Conservation (phyloP, 2,113 vertebrate species). For the Capreolus pygargus region DNA sequence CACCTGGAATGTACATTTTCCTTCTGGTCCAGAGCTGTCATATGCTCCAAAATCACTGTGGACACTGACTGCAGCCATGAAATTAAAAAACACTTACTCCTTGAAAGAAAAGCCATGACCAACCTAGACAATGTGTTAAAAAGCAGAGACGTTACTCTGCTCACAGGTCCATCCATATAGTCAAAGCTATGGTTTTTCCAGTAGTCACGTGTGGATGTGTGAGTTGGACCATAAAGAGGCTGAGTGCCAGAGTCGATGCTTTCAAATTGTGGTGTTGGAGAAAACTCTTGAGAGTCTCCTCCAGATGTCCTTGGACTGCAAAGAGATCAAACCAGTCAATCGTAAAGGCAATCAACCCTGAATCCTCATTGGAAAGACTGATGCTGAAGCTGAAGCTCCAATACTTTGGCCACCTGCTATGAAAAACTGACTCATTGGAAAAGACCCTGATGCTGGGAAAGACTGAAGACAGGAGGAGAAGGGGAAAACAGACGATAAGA, state of each 20-base stretch:
- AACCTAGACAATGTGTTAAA: not conserved
- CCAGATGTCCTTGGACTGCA: not conserved
- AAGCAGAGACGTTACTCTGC: not conserved
- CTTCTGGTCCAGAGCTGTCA: not conserved
- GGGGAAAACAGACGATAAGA: not conserved
- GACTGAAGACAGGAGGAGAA: not conserved
- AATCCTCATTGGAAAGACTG: not conserved
- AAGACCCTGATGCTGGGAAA: not conserved
- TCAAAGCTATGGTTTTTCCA: not conserved
- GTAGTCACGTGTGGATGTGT: not conserved
- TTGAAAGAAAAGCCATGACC: not conserved
- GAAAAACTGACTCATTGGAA: not conserved
- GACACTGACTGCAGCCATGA: not conserved
- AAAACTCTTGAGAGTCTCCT: not conserved
- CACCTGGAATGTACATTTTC: not conserved
- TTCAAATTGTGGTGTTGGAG: not conserved
- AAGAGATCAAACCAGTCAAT: not conserved
- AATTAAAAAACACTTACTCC: not conserved
- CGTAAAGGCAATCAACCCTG: not conserved
- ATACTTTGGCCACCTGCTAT: not conserved
- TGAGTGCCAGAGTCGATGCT: not conserved
- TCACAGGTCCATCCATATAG: not conserved
- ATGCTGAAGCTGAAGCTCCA: not conserved
- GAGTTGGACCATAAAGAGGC: not conserved
- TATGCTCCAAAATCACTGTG: not conserved